Evolutionary conservation across 2,113 vertebrate genomes (phyloP).

Genomic region (Onychostoma macrolepis): DNA sequence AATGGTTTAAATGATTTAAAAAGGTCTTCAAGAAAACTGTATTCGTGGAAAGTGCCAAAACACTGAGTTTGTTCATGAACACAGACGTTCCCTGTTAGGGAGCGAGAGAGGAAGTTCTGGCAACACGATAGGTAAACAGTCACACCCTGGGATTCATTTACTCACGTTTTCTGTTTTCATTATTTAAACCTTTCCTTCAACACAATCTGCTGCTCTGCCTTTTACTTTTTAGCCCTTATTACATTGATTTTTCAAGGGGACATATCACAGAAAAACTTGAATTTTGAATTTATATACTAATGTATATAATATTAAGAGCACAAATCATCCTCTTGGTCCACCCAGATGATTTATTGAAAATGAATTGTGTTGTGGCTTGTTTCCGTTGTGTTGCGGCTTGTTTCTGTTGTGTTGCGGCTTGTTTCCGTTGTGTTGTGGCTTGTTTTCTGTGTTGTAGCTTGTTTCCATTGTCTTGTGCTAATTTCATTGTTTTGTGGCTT

Average conservation of each 20-base stretch:
- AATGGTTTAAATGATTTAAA: not conserved
- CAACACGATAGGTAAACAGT: constrained; percentile 66
- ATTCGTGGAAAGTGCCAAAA: not conserved
- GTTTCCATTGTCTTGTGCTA: too few relatives aligned
- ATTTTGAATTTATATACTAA: too few relatives aligned
- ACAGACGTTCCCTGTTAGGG: constrained; percentile 47
- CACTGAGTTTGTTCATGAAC: not conserved
- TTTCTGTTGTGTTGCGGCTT: too few relatives aligned
- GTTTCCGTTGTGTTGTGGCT: too few relatives aligned
- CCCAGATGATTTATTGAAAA: too few relatives aligned
- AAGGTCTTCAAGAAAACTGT: not conserved
- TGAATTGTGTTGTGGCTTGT: too few relatives aligned
- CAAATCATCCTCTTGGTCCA: too few relatives aligned
- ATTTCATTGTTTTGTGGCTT: too few relatives aligned
- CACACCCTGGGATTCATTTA: constrained; percentile 72
- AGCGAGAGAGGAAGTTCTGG: constrained; percentile 26
- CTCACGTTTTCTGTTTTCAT: constrained; percentile 63
- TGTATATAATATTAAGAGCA: too few relatives aligned
- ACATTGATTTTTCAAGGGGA: not conserved
- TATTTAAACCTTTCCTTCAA: constrained; percentile 47
- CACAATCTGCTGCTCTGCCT: constrained; percentile 52
- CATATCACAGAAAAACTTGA: not conserved
- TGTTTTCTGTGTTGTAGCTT: too few relatives aligned
- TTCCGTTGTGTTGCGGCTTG: too few relatives aligned
- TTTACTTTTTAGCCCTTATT: not conserved